Conservation (phyloP, 2,113 vertebrate genomes). For the Zosterops borbonicus region DNA sequence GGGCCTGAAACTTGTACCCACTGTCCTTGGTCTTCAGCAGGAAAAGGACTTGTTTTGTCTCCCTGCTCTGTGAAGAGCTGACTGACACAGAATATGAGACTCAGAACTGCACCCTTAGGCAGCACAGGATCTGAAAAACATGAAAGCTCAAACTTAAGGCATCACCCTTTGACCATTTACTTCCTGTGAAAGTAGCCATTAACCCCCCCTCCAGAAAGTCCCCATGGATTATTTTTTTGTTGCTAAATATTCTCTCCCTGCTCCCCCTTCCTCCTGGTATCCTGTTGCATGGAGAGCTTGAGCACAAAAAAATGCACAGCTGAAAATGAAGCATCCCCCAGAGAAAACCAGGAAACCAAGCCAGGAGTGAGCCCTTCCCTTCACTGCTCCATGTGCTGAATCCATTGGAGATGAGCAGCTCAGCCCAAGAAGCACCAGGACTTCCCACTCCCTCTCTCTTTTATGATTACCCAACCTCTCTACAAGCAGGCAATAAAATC, state of each 20-base stretch:
- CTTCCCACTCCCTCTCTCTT: background rate
- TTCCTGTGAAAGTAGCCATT: background rate
- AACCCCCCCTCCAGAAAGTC: background rate
- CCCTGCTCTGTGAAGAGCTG: background rate
- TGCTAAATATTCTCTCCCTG: background rate
- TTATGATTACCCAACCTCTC: background rate
- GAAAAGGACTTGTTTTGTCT: background rate
- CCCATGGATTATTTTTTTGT: background rate
- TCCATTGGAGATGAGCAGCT: background rate
- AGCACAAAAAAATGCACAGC: constrained; percentile 1
- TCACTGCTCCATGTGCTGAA: background rate
- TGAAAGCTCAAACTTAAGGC: background rate
- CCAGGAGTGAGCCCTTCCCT: background rate
- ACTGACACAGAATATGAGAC: too few species aligned
- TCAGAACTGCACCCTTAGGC: background rate
- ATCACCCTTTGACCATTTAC: background rate
- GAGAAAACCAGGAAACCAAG: background rate
- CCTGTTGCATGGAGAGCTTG: background rate
- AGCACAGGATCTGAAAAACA: background rate
- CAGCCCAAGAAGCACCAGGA: background rate
- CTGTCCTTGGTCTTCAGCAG: background rate
- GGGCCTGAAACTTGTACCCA: background rate
- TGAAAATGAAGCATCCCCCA: background rate
- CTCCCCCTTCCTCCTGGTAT: background rate
- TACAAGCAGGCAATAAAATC: constrained; percentile 52